Evolutionary conservation across 1,140 invertebrate genomes (phyloP).

Genomic region (Drosophila cardini): DNA sequence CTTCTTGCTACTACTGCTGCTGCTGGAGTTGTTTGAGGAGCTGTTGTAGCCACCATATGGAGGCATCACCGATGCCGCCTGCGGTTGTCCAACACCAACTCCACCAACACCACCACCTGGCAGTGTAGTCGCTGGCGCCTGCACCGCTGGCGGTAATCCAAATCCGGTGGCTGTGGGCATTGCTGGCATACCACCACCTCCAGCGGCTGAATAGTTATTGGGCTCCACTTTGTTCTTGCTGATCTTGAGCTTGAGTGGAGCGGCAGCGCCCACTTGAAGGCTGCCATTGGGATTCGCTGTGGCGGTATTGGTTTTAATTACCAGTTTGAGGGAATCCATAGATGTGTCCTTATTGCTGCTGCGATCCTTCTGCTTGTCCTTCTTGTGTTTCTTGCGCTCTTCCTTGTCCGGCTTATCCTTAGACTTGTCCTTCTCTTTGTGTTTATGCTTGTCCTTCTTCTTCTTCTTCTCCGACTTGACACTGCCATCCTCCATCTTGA

Average conservation of each 20-base stretch:
- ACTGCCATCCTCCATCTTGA: constrained; percentile 81
- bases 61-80: constrained; percentile 47
- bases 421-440: constrained; percentile 89
- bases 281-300: constrained; percentile 57
- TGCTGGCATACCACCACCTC: constrained; percentile 37
- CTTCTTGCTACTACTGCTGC: constrained; percentile 80
- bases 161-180: constrained; percentile 33
- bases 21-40: constrained; percentile 51
- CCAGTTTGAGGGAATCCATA: constrained; percentile 66
- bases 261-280: constrained; percentile 52
- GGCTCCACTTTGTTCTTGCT: constrained; percentile 86
- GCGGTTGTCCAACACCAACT: constrained; percentile 24
- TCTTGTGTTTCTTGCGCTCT: constrained; percentile 88
- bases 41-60: constrained; percentile 48
- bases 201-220: constrained; percentile 59
- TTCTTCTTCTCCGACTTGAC: constrained; percentile 86
- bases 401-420: constrained; percentile 85
- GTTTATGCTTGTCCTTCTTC: constrained; percentile 88
- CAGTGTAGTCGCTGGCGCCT: constrained; percentile 4
- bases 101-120: neutral
- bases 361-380: constrained; percentile 86
- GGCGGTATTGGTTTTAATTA: constrained; percentile 58
- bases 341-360: constrained; percentile 80
- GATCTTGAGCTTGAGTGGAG: constrained; percentile 87
- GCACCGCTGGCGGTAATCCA: constrained; percentile 21